Percentiles rank a stretch among this genome's conserved stretches.
phyloP scores from a whole-genome alignment of 2,113 vertebrate species.

The Cyprinodon variegatus region DNA sequence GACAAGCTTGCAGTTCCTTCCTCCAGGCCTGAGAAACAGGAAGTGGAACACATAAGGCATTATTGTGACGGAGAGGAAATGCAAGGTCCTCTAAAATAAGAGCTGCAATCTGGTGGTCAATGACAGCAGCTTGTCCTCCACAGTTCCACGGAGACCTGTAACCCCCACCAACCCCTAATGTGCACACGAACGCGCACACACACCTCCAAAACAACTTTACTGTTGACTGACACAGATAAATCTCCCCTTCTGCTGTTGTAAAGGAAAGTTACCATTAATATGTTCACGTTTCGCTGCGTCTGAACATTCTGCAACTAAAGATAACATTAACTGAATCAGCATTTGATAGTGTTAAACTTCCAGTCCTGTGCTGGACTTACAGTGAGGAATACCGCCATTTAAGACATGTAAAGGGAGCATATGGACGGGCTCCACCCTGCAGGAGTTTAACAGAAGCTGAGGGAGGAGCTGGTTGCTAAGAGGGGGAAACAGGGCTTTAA shows the following conservation, averaged over 20 bases:
- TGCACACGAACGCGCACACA: not conserved
- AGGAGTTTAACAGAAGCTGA: constrained; percentile 64
- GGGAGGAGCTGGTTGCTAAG: constrained; percentile 73
- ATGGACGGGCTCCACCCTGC: constrained; percentile 51
- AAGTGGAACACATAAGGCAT: constrained; percentile 80
- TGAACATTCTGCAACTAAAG: not conserved
- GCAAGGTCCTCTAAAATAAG: constrained; percentile 81
- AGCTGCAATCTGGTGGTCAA: constrained; percentile 75
- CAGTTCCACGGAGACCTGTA: constrained; percentile 54
- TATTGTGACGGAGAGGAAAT: constrained; percentile 85
- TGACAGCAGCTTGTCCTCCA: constrained; percentile 70
- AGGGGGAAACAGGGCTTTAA: constrained; percentile 67
- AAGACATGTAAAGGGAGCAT: constrained; percentile 50
- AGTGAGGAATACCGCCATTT: constrained; percentile 28
- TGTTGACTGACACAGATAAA: constrained; percentile 38
- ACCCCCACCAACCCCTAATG: not conserved
- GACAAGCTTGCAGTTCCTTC: constrained; percentile 81
- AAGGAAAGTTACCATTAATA: not conserved
- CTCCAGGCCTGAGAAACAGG: constrained; percentile 83
- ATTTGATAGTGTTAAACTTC: constrained; percentile 13
- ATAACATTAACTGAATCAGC: constrained; percentile 8
- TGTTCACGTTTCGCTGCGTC: not conserved
- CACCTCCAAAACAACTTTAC: constrained; percentile 19
- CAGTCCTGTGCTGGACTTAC: constrained; percentile 18
- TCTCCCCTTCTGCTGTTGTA: not conserved